A percentile compares a stretch with the other conserved stretches of the same genome.
Evolutionary conservation across 2,888 invertebrate genomes (phyloP).

Genomic region (Macaria liturata): DNA sequence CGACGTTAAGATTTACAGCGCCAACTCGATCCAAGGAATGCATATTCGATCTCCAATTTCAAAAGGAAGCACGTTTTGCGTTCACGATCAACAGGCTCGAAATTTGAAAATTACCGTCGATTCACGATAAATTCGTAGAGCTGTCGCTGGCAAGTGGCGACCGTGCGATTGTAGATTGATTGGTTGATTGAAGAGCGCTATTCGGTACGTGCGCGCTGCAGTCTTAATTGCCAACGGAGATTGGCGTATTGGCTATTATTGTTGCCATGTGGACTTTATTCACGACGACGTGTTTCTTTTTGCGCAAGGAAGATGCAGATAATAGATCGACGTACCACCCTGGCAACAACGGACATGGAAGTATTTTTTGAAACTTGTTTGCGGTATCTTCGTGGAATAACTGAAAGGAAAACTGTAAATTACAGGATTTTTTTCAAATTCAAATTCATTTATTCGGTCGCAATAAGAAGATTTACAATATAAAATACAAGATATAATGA

Average conservation of each 20-base stretch:
- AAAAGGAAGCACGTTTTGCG: slow-evolving; percentile 10
- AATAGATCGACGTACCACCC: too few species aligned
- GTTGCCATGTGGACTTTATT: slow-evolving; percentile 37
- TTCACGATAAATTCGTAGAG: slow-evolving; percentile 77
- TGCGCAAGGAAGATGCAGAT: too few species aligned
- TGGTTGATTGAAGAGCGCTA: slow-evolving; percentile 82
- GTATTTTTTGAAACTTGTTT: too few species aligned
- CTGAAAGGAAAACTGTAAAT: too few species aligned
- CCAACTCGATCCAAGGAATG: background rate
- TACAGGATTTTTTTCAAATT: too few species aligned
- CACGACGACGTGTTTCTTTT: background rate
- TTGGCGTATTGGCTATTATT: slow-evolving; percentile 68
- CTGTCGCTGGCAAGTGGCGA: slow-evolving; percentile 80
- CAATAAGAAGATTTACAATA: too few species aligned
- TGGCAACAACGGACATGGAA: too few species aligned
- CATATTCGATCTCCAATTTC: slow-evolving; percentile 27
- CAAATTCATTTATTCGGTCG: too few species aligned
- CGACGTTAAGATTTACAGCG: too few species aligned
- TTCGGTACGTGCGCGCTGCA: slow-evolving; percentile 74
- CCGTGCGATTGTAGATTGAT: slow-evolving; percentile 81
- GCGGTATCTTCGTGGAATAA: too few species aligned
- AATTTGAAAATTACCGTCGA: slow-evolving; percentile 78
- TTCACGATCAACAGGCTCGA: slow-evolving; percentile 70
- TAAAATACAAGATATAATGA: too few species aligned
- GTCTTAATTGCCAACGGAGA: slow-evolving; percentile 79